Base-by-base conservation (phyloP, 2,888 invertebrate genomes). In the Agrypnus murinus region DNA sequence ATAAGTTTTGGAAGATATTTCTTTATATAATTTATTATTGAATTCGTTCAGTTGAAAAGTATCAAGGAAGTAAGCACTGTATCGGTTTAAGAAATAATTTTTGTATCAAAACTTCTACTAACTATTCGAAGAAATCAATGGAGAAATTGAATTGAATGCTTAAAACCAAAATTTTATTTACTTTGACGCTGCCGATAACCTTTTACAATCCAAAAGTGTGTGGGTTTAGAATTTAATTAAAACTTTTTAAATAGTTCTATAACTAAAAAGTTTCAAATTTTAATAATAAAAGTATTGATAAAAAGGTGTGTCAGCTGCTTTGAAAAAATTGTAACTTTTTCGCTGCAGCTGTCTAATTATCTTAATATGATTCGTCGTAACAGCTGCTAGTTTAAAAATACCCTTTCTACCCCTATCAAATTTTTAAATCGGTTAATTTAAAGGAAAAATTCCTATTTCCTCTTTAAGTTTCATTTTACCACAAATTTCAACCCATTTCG, bases 301-400 rank as follows among this genome's bases (percentile, higher is more conserved):
- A 25, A 34, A 46, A 46, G 46, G 46, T 8, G 59, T 59, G 48
- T 17, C 62, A 62, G 62, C 62, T 48, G 62, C 19, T 19, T 4
- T 25, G 6, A 36, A 48, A 62, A 60, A 59, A 25, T 12, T 55
- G 12, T 15, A 34, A 17, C 34, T 46, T 48, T 48, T 48, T 14
- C 17, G 14, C 12, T 9, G 60, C 34, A 62, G 46, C 62, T 62
- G 62, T n/a, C 17, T 46, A 48, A 40, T 59, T 36, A 55, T 53
- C 55, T 55, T 38, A 36, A 36, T 36, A 36, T 15, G 38, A 14
- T 15, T 55, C 17, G 36, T 55, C 17, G 36, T 36, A 36, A 55
- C 55, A 55, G 34, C 55, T 55, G 55, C 15, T 17, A 5, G 36
- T 55, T 55, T 3, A 32, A 31, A 12, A 25, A 25, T 25, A 25